Evolutionary conservation across 2,797 vertebrate species (phyloP).

Genomic region (Galago senegalensis): DNA sequence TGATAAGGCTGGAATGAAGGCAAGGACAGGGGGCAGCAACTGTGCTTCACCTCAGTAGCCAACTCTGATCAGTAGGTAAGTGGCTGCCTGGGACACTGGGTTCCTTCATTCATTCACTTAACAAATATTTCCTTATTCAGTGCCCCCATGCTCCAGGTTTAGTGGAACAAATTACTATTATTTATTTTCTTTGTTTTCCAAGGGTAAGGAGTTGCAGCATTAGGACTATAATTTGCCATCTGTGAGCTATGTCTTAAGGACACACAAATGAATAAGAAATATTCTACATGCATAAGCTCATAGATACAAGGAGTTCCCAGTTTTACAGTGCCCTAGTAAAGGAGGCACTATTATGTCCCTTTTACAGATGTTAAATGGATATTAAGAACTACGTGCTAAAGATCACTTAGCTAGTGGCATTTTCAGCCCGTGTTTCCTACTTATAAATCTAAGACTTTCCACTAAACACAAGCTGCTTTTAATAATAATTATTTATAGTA

Average conservation of each 20-base stretch:
- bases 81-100: not conserved
- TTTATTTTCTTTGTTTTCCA: slow-evolving; percentile 39
- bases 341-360: not conserved
- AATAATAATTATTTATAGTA: slow-evolving; percentile 55
- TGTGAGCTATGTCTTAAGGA: not conserved
- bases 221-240: not conserved
- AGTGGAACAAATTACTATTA: not conserved
- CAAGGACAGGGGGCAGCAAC: too few species aligned
- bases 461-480: not conserved
- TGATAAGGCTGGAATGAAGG: slow-evolving; percentile 2
- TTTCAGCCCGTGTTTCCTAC: slow-evolving; percentile 11
- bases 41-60: not conserved
- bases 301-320: not conserved
- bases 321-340: not conserved
- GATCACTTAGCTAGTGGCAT: not conserved
- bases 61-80: slow-evolving; percentile 1
- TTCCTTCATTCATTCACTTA: not conserved
- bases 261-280: slow-evolving; percentile 22
- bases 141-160: not conserved
- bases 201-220: not conserved
- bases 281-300: not conserved
- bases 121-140: not conserved
- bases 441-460: slow-evolving; percentile 59
- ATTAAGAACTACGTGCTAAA: not conserved
- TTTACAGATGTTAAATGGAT: slow-evolving; percentile 47